These are phyloP conservation scores for Brachionus angularis DNA, from an alignment of 1,140 invertebrate genomes.

Conservation along the genomic window DNA sequence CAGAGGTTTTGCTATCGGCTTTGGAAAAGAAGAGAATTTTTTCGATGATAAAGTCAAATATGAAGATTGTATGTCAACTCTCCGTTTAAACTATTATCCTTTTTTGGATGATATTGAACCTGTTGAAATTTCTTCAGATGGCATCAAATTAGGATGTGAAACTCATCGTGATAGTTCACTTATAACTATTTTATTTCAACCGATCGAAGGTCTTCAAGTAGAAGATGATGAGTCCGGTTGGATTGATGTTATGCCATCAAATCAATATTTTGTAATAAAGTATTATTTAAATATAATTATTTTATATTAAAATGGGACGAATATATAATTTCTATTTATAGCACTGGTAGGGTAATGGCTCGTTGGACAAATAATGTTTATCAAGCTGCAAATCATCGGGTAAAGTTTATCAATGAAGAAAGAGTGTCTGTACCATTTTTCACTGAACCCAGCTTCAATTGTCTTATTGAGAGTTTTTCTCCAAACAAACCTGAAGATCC, in stretches of 20 bases:
- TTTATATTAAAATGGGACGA: too few species aligned
- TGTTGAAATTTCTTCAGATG: neutral
- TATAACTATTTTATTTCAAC: neutral
- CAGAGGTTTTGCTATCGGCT: neutral
- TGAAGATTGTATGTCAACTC: neutral
- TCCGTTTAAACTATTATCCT: slow-evolving; percentile 3
- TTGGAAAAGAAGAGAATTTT: neutral
- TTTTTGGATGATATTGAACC: neutral
- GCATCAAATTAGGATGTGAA: neutral
- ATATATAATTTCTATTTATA: too few species aligned
- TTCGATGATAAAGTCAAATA: neutral
- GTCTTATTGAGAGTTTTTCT: neutral
- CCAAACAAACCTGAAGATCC: neutral
- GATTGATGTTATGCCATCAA: neutral
- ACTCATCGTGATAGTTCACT: neutral
- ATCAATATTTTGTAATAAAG: neutral
- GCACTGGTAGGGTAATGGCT: neutral
- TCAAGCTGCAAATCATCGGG: slow-evolving; percentile 9
- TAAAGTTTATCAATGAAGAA: slow-evolving; percentile 13
- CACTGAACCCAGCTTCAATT: neutral
- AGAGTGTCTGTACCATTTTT: slow-evolving; percentile 16
- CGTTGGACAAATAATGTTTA: slow-evolving; percentile 12
- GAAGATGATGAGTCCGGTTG: neutral
- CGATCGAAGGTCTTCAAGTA: neutral
- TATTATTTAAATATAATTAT: too few species aligned